phyloP scores from a whole-genome alignment of 2,888 invertebrate species.

The Phasia obesa region DNA sequence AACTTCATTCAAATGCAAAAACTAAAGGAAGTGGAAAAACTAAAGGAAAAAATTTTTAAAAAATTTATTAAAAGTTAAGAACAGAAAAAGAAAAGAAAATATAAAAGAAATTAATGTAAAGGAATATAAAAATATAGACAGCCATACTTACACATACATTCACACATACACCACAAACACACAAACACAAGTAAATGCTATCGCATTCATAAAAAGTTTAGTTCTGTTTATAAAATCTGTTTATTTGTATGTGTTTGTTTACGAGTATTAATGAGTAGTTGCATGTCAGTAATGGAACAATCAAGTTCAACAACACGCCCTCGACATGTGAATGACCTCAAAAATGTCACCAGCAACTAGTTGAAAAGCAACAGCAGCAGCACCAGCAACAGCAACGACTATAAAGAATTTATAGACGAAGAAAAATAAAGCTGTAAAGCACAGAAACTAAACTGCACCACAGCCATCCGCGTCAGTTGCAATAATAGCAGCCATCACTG shows the following conservation, averaged over 20 bases:
- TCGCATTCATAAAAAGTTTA: conserved; percentile 22
- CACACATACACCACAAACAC: neutral
- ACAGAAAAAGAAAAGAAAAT: conserved; percentile 14
- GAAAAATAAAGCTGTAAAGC: neutral
- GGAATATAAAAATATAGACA: conserved; percentile 10
- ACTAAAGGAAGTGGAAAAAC: conserved; percentile 41
- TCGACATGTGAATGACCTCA: conserved; percentile 81
- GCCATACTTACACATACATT: neutral
- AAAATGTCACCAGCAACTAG: conserved; percentile 77
- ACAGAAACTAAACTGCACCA: conserved; percentile 10
- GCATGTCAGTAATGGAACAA: conserved; percentile 65
- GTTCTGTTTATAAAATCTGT: conserved; percentile 18
- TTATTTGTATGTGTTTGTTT: neutral
- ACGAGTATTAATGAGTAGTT: conserved; percentile 30
- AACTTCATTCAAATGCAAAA: conserved; percentile 22
- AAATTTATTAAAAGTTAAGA: conserved; percentile 11
- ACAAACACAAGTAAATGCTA: conserved; percentile 11
- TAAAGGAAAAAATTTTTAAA: conserved; percentile 46
- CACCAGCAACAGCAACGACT: conserved; percentile 7
- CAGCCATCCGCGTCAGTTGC: conserved; percentile 14
- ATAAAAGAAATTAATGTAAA: conserved; percentile 30
- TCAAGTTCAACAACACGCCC: conserved; percentile 82
- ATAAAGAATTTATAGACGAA: neutral
- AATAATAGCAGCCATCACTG: too few relatives aligned
- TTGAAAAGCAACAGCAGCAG: conserved; percentile 39